These are phyloP conservation scores for Lordiphosa mommai DNA, from an alignment of 1,140 invertebrate genomes.

Conservation along the genomic window DNA sequence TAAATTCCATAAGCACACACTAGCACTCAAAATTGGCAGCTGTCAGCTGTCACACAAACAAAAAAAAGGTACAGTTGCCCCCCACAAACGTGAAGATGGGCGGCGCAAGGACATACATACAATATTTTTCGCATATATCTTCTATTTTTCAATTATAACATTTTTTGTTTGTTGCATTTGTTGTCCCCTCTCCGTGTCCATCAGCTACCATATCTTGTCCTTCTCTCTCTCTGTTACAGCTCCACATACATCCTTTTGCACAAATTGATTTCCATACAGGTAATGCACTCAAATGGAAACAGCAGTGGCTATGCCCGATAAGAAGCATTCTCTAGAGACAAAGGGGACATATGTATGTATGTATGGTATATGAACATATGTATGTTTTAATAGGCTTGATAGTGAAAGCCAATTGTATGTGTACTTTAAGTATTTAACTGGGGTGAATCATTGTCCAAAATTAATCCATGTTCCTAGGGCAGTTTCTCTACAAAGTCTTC, in stretches of 20 bases:
- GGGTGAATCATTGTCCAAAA: too few relatives aligned
- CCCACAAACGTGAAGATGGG: too few relatives aligned
- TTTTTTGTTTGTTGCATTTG: background rate
- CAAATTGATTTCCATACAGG: constrained; percentile 49
- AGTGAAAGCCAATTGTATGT: constrained; percentile 20
- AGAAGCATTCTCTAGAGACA: constrained; percentile 33
- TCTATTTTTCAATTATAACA: too few relatives aligned
- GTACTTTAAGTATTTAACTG: too few relatives aligned
- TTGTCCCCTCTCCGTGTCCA: too few relatives aligned
- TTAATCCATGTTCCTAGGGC: too few relatives aligned
- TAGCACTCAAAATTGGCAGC: constrained; percentile 50
- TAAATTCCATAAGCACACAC: constrained; percentile 52
- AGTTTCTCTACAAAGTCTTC: too few relatives aligned
- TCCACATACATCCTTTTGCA: constrained; percentile 8
- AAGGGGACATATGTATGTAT: constrained; percentile 19
- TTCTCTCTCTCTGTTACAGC: background rate
- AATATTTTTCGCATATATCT: background rate
- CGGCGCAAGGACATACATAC: constrained; percentile 3
- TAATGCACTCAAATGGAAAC: constrained; percentile 48
- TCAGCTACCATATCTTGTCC: background rate
- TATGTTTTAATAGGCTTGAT: constrained; percentile 17
- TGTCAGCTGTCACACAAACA: constrained; percentile 52
- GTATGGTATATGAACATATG: too few relatives aligned
- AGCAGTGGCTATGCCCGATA: constrained; percentile 42
- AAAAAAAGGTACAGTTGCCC: constrained; percentile 37